Conservation (phyloP, 2,888 invertebrate species). For the Heteromyza rotundicornis region DNA sequence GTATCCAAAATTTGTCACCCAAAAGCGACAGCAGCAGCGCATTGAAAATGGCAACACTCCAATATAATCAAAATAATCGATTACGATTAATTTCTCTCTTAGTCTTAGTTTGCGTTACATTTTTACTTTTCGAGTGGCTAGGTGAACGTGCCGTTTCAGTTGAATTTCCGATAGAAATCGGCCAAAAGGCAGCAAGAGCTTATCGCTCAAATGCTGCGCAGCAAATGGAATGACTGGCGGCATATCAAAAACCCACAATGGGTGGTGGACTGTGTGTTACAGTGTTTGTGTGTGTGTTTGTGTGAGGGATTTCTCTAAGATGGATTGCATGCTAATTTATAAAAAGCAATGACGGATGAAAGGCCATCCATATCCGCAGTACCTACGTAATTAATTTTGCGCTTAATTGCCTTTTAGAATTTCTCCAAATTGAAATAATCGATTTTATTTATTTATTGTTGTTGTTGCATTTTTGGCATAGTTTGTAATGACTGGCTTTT, state of each 20-base stretch:
- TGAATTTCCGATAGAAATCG: background rate
- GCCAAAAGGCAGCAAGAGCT: background rate
- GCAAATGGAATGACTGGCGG: background rate
- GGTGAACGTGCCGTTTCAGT: background rate
- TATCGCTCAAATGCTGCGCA: background rate
- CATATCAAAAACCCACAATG: background rate
- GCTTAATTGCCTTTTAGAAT: conserved; percentile 10
- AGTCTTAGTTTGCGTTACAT: too few relatives aligned
- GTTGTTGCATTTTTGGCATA: too few relatives aligned
- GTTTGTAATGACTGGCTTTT: too few relatives aligned
- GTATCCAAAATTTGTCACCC: background rate
- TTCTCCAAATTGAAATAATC: background rate
- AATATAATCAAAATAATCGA: conserved; percentile 24
- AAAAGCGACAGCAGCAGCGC: background rate
- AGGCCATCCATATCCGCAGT: too few relatives aligned
- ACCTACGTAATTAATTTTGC: background rate
- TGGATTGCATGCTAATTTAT: background rate
- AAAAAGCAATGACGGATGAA: background rate
- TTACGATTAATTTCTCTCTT: conserved; percentile 21
- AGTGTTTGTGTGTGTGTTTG: background rate
- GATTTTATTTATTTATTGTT: background rate
- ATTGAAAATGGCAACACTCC: conserved; percentile 17
- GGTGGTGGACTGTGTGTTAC: background rate
- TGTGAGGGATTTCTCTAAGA: background rate
- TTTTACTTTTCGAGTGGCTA: too few relatives aligned